Evolutionary conservation across 2,888 invertebrate genomes (phyloP), one percentile per base, ranked within the genome.

Genomic region (Agriotes lineatus): DNA sequence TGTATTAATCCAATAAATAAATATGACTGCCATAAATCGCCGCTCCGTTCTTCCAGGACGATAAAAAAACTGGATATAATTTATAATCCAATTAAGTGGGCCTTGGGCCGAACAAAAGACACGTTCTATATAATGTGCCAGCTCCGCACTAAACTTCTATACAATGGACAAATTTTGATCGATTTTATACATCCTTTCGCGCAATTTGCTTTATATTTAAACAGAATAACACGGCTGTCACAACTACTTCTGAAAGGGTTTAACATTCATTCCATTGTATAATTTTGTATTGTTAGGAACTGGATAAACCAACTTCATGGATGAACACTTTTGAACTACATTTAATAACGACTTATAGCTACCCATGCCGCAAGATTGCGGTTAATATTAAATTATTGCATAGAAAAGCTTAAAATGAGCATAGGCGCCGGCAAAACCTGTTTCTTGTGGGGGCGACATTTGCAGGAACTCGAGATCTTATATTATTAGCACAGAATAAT

Each of bases 1-100:
- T 83, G 84, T 84, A 84, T 84, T 84, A 84, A 84, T 84, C 84
- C 84, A 84, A 84, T 84, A 84, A 84, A 84, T 84, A 84, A 84
- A 84, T 84, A 84, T 82, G 84, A 83, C 81, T 79, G 82, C 82
- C 82, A 84, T 84, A 84, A 84, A 84, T 84, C 82, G 82, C 80
- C 75, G 78, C 72, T 78, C 75, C 77, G 79, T 77, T 78, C 80
- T 76, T 78, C 78, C 77, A 76, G 62, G 58, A 72, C 70, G 70
- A 58, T 64, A 78, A 79, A 80, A 81, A 80, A 79, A 77, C 75
- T 74, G 72, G 79, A 80, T 79, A 81, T 84, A 83, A 84, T 84
- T 84, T 84, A 84, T 84, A 84, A 83, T 83, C 83, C 83, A 84
- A 84, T 84, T 83, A 83, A 82, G 77, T 77, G 79, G 80, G 77